Base-by-base conservation (phyloP, 1,140 invertebrate genomes). In the Caenorhabditis tropicalis region DNA sequence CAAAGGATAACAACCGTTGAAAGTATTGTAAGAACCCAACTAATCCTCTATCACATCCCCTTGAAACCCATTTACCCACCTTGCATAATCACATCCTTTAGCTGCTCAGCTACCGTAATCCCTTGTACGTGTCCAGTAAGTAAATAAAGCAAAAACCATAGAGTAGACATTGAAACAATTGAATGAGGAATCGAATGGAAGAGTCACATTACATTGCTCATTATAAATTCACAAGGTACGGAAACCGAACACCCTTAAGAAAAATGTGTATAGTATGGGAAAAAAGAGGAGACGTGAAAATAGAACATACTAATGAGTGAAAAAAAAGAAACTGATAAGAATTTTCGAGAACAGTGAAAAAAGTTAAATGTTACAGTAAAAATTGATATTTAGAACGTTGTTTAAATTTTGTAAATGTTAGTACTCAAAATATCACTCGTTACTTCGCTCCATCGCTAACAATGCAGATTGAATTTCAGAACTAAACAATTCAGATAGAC, bases 51-150 rank as follows among this genome's bases (percentile, higher is more conserved):
- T n/a, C n/a, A n/a, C n/a, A n/a, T n/a, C n/a, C n/a, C n/a, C n/a
- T n/a, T n/a, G n/a, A 31, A 74, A 21, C 15, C 29, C 33, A 19
- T 3, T 1, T 15, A 36, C 36, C 19, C 21, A 74, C 36, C 65
- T 74, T 21, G 6, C 65, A 74, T 39, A 27, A 74, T 31, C 0
- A 74, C 65, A 74, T 74, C 65, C n/a, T 74, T 74, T 21, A 74
- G 27, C 36, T 74, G 36, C 36, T 74, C 65, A 0, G 65, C 65
- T 43, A 74, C 65, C 15, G 65, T 74, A n/a, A 43, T 74, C 12
- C n/a, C 36, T 43, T 74, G 19, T 19, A 2, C 31, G n/a, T n/a
- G 19, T 36, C 31, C 10, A 74, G 43, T 51, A n/a, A n/a, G 49
- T n/a, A 51, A 51, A 51, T 51, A 15, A n/a, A 51, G 1, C 15